Conservation (phyloP, 2,797 vertebrate species). For the Arrhamphus sclerolepis region DNA sequence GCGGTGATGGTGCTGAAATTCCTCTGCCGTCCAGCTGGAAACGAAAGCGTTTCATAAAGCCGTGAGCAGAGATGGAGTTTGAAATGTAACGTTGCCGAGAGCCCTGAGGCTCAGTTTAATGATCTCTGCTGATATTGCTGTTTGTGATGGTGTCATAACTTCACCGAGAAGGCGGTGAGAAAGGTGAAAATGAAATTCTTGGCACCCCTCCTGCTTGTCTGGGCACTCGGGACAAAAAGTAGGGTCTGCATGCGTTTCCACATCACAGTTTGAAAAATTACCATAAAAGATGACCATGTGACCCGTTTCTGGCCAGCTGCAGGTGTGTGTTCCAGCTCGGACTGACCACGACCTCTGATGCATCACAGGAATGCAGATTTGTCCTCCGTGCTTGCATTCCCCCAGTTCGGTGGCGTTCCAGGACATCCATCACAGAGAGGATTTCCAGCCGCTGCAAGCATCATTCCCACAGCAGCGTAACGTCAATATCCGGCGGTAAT, state of each 20-base stretch:
- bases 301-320: not conserved
- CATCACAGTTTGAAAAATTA: not conserved
- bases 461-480: not conserved
- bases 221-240: not conserved
- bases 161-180: not conserved
- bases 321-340: not conserved
- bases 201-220: slow-evolving; percentile 5
- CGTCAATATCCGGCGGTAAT: slow-evolving; percentile 20
- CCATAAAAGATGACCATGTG: too few relatives aligned
- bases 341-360: not conserved
- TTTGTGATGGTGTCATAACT: not conserved
- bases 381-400: slow-evolving; percentile 11
- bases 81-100: not conserved
- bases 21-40: slow-evolving; percentile 4
- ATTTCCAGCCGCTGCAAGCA: slow-evolving; percentile 15
- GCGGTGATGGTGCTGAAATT: not conserved
- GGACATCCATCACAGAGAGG: slow-evolving; percentile 13
- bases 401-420: slow-evolving; percentile 10
- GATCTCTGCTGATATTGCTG: slow-evolving; percentile 9
- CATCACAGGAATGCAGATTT: slow-evolving; percentile 8
- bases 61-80: not conserved
- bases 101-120: slow-evolving; percentile 30
- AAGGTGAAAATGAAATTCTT: slow-evolving; percentile 13
- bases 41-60: not conserved
- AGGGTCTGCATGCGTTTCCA: not conserved